phyloP scores from a whole-genome alignment of 2,888 invertebrate genomes.

The Volucella inflata region DNA sequence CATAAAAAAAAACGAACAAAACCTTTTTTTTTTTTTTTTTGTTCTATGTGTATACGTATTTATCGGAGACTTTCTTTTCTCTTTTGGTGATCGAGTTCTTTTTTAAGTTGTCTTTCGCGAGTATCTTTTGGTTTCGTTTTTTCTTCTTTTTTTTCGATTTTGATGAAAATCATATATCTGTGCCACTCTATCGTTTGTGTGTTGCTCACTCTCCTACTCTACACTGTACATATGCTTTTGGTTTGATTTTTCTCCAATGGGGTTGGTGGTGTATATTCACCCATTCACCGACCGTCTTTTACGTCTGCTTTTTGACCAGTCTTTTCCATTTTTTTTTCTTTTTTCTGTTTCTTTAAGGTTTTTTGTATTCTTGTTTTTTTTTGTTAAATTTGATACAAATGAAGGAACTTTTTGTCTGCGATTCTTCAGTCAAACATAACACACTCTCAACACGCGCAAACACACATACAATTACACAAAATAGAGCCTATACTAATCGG shows the following conservation, averaged over 20 bases:
- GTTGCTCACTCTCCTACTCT: too few species aligned
- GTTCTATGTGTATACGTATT: constrained; percentile 51
- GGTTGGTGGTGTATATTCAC: too few species aligned
- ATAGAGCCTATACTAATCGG: constrained; percentile 7
- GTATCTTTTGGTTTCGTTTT: too few species aligned
- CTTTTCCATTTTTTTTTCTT: constrained; percentile 52
- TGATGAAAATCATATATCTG: too few species aligned
- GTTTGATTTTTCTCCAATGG: too few species aligned
- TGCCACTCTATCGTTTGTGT: too few species aligned
- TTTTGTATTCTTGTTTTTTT: constrained; percentile 47
- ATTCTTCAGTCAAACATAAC: constrained; percentile 31
- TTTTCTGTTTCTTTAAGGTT: constrained; percentile 16
- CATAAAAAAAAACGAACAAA: constrained; percentile 40
- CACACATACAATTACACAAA: too few species aligned
- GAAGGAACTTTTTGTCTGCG: constrained; percentile 46
- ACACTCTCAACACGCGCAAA: constrained; percentile 54
- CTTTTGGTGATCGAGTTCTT: constrained; percentile 40
- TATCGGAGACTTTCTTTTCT: constrained; percentile 36
- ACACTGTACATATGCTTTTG: too few species aligned
- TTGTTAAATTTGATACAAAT: constrained; percentile 43
- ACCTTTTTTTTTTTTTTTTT: too few species aligned
- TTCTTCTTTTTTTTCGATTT: too few species aligned
- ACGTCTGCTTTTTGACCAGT: constrained; percentile 29
- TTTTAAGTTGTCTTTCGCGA: constrained; percentile 34
- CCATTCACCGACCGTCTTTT: constrained; percentile 11